Evolutionary conservation across 2,888 invertebrate species (phyloP).

Genomic region (Drosophila engyochracea): DNA sequence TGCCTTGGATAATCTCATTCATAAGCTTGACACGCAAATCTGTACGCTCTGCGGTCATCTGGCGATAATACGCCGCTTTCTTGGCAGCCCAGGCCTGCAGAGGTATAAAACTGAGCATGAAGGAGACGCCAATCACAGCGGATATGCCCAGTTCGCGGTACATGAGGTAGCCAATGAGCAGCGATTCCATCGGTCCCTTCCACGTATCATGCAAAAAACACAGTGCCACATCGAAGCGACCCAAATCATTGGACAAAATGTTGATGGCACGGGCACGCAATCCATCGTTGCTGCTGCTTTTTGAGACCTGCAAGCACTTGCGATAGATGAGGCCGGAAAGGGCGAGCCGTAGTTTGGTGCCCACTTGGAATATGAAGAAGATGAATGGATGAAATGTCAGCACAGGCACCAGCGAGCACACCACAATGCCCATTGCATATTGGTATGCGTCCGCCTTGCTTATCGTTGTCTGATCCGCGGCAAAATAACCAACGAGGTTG

Average conservation of each 20-base stretch:
- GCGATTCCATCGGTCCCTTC: slow-evolving; percentile 92
- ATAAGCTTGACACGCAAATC: slow-evolving; percentile 94
- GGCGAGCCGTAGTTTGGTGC: slow-evolving; percentile 90
- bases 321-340: slow-evolving; percentile 91
- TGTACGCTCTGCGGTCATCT: slow-evolving; percentile 91
- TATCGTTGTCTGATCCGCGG: slow-evolving; percentile 86
- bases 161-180: slow-evolving; percentile 86
- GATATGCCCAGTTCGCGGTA: slow-evolving; percentile 88
- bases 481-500: slow-evolving; percentile 89
- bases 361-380: slow-evolving; percentile 89
- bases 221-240: slow-evolving; percentile 95
- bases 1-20: slow-evolving; percentile 94
- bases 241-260: slow-evolving; percentile 97
- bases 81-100: slow-evolving; percentile 91
- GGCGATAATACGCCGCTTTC: slow-evolving; percentile 88
- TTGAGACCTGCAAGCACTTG: slow-evolving; percentile 90
- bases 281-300: slow-evolving; percentile 93
- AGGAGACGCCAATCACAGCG: slow-evolving; percentile 89
- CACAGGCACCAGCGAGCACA: slow-evolving; percentile 86
- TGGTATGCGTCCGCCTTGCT: slow-evolving; percentile 87
- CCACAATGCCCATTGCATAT: slow-evolving; percentile 89
- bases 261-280: slow-evolving; percentile 93
- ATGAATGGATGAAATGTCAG: slow-evolving; percentile 91
- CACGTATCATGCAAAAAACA: slow-evolving; percentile 96
- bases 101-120: slow-evolving; percentile 90